Percentiles rank a stretch among this genome's conserved stretches.
Evolutionary conservation across 1,140 invertebrate genomes (phyloP).

Genomic region (Ganaspis sp.): DNA sequence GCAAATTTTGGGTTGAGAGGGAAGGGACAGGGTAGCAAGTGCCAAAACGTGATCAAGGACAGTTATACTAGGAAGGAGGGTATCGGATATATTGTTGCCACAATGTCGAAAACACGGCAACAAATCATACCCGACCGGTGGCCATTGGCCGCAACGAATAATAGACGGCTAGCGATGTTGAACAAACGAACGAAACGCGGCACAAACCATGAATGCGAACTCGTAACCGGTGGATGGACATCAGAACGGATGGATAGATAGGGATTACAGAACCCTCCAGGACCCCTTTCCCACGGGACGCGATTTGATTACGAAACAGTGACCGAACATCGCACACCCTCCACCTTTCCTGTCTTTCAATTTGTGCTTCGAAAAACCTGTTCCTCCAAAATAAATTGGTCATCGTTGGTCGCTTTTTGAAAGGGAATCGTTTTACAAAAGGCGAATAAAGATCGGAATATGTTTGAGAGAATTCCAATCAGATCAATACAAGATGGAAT

Average conservation of each 20-base stretch:
- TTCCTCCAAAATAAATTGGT: neutral
- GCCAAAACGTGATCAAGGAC: neutral
- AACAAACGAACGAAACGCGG: constrained; percentile 69
- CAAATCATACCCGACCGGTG: constrained; percentile 67
- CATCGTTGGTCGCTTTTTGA: neutral
- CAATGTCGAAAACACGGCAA: constrained; percentile 67
- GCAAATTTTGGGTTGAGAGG: neutral
- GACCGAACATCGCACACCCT: constrained; percentile 51
- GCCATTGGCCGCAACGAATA: constrained; percentile 70
- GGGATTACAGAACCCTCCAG: constrained; percentile 58
- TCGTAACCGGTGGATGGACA: constrained; percentile 47
- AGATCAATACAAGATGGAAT: no score
- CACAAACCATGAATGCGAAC: constrained; percentile 63
- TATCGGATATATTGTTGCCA: constrained; percentile 40
- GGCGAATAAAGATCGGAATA: neutral
- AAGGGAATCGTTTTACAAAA: neutral
- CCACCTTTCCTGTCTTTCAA: constrained; percentile 20
- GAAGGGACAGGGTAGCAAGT: neutral
- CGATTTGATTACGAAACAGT: constrained; percentile 70
- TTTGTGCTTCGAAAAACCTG: neutral
- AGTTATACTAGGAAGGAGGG: neutral
- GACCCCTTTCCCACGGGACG: constrained; percentile 45
- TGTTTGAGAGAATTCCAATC: no score
- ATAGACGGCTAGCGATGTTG: constrained; percentile 68
- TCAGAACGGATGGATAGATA: constrained; percentile 55